Conservation (phyloP, 2,888 invertebrate species). For the Tetramorium bicarinatum region DNA sequence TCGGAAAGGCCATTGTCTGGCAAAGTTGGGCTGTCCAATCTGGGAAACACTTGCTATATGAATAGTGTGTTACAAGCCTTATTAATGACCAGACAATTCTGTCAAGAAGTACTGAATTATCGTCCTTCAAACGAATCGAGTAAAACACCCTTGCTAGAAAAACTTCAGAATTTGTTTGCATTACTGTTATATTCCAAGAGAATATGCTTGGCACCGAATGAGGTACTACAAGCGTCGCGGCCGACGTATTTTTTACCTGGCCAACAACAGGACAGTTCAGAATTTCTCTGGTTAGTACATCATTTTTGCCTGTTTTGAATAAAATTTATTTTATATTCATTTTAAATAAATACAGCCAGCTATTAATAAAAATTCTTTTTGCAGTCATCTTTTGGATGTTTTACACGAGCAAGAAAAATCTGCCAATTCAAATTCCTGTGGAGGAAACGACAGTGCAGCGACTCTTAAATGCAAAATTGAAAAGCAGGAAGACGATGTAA, state of each 20-base stretch:
- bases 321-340: background rate
- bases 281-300: slow-evolving; percentile 90
- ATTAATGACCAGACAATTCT: slow-evolving; percentile 93
- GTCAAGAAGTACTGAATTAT: slow-evolving; percentile 89
- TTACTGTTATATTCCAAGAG: slow-evolving; percentile 90
- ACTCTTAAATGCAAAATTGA: slow-evolving; percentile 74
- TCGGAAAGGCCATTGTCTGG: slow-evolving; percentile 78
- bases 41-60: slow-evolving; percentile 96
- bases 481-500: slow-evolving; percentile 71
- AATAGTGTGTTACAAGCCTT: slow-evolving; percentile 95
- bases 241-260: slow-evolving; percentile 93
- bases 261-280: slow-evolving; percentile 95
- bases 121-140: slow-evolving; percentile 70
- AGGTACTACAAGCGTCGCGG: slow-evolving; percentile 90
- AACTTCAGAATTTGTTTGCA: slow-evolving; percentile 92
- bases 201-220: slow-evolving; percentile 90
- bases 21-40: slow-evolving; percentile 92
- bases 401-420: slow-evolving; percentile 91
- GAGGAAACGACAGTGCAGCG: slow-evolving; percentile 65
- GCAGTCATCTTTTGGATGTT: slow-evolving; percentile 89
- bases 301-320: slow-evolving; percentile 14
- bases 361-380: slow-evolving; percentile 45
- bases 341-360: background rate
- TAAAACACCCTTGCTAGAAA: slow-evolving; percentile 86
- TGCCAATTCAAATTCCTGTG: slow-evolving; percentile 60